These are phyloP conservation scores for Erebia palarica DNA, from an alignment of 2,888 invertebrate genomes.

Conservation along the genomic window DNA sequence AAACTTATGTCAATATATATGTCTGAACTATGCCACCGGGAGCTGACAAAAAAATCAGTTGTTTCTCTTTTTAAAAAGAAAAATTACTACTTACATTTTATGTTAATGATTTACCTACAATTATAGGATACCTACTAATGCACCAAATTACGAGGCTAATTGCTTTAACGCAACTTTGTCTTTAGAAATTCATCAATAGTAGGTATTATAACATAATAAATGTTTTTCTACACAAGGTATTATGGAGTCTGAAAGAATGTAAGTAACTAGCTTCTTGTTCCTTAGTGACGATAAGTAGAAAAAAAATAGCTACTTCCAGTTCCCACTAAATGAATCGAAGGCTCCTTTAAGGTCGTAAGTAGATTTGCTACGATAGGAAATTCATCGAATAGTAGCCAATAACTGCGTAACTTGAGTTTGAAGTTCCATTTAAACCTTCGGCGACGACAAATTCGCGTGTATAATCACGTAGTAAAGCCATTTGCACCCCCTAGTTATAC, in stretches of 20 bases:
- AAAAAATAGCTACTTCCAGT: neutral
- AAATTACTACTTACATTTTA: neutral
- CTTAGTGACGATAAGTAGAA: too few relatives aligned
- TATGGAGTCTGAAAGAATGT: too few relatives aligned
- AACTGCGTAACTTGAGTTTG: constrained; percentile 5
- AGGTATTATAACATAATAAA: too few relatives aligned
- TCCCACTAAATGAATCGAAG: neutral
- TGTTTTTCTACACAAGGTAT: too few relatives aligned
- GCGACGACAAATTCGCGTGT: neutral
- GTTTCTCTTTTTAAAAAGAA: neutral
- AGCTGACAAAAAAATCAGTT: too few relatives aligned
- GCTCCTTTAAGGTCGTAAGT: constrained; percentile 1
- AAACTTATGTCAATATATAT: too few relatives aligned
- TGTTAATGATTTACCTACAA: neutral
- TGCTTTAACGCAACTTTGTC: too few relatives aligned
- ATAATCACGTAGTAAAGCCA: constrained; percentile 1
- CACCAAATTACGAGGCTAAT: too few relatives aligned
- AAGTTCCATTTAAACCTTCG: neutral
- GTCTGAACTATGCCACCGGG: too few relatives aligned
- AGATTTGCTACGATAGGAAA: neutral
- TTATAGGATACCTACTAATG: neutral
- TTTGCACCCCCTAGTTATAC: neutral
- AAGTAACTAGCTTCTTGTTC: too few relatives aligned
- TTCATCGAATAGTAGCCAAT: constrained; percentile 7
- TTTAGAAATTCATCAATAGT: too few relatives aligned